Evolutionary conservation across 30 jellyfish, hydroid and myxozoan genomes (phyloP).

Genomic region (Aurelia coerulea): DNA sequence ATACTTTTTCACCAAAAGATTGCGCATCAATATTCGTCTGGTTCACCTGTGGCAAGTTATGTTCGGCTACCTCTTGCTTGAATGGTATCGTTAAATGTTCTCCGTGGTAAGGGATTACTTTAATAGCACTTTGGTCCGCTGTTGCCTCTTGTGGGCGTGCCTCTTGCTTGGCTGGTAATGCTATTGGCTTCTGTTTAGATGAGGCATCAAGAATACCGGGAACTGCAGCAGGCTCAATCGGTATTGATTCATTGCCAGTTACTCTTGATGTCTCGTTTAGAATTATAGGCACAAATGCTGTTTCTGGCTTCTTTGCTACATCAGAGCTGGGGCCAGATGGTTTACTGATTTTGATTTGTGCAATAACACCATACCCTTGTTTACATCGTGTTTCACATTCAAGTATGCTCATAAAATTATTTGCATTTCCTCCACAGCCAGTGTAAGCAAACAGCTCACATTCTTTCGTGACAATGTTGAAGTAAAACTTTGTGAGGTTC

Average conservation of each 20-base stretch:
- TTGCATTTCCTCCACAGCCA: slow-evolving; percentile 99
- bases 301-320: background rate
- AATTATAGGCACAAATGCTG: slow-evolving; percentile 40
- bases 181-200: background rate
- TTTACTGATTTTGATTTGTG: slow-evolving; percentile 10
- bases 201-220: background rate
- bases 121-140: slow-evolving; percentile 12
- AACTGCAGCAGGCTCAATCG: slow-evolving; percentile 17
- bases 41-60: background rate
- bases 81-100: slow-evolving; percentile 39
- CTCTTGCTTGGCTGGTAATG: background rate
- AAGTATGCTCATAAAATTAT: slow-evolving; percentile 89
- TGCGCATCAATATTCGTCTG: slow-evolving; percentile 3
- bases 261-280: slow-evolving; percentile 45
- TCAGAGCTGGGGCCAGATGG: background rate
- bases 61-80: slow-evolving; percentile 23
- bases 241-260: slow-evolving; percentile 17
- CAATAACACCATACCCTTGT: slow-evolving; percentile 71
- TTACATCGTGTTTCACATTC: slow-evolving; percentile 96
- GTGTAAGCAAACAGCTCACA: slow-evolving; percentile 91
- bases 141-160: background rate
- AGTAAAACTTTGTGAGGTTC: slow-evolving; percentile 91
- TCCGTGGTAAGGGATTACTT: slow-evolving; percentile 56
- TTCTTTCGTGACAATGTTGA: slow-evolving; percentile 90
- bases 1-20: slow-evolving; percentile 26